Base-by-base conservation (phyloP, 2,113 vertebrate species). In the Proteles cristata region DNA sequence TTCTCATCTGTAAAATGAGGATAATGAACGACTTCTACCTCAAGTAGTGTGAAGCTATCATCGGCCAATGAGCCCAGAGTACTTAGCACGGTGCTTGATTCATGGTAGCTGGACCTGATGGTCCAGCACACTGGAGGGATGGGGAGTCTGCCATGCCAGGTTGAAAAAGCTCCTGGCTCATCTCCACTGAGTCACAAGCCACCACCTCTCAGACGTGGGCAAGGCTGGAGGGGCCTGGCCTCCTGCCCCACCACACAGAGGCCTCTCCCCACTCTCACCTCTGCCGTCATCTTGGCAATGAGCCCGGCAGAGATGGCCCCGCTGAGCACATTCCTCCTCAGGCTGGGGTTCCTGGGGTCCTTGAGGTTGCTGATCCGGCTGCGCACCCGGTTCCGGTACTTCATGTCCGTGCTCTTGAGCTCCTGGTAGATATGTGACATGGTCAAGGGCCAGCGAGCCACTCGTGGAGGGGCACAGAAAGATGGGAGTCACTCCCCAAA, bases 321-420 rank as follows among this genome's bases (percentile, higher is more conserved):
- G 0, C 99, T 99, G 10, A 99, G 99, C 43, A 99, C 99, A 0
- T 99, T 99, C 97, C 98, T 99, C 73, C 99, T 97, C 94, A 99
- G 98, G 35, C 98, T 98, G 0, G 99, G 99, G 98, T 99, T 99
- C 98, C 99, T 99, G 87, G 99, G 99, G 97, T 99, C 99, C 98
- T 99, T 99, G 94, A 99, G 98, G 98, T 99, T 99, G 98, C 99
- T 99, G 98, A 99, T 99, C 73, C 99, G 99, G 98, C 99, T 99
- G 63, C 99, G 98, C 79, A 99, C 99, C 1, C 99, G 98, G 98
- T 99, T 99, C 97, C 99, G 99, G 66, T 99, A 99, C 89, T 99
- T 99, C 99, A 99, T 99, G 97, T 99, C 99, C 0, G 99, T 99
- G 98, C 99, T 99, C 97, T 99, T 99, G 96, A 99, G 99, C 98